Base-by-base conservation (phyloP, 2,113 vertebrate species). In the Dasyornis broadbenti region DNA sequence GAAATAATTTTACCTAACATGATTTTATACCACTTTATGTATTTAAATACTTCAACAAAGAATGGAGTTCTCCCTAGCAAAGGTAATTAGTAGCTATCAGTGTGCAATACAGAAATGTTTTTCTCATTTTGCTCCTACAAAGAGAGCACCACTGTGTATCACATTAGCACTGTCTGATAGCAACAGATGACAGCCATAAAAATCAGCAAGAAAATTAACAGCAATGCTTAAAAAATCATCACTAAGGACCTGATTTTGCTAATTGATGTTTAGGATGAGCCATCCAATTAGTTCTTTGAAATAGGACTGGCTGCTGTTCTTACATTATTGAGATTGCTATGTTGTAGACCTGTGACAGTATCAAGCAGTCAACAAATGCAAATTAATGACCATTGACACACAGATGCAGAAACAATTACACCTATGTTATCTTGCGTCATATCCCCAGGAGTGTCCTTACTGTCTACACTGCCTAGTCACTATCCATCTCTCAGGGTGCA, bases 1-100 rank as follows among this genome's bases (percentile, higher is more conserved):
- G 13, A 75, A 53, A 61, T 76, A 17, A 44, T 88, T 97, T 95
- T 84, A 79, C 52, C 61, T 93, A 91, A 87, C 52, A 77, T 65
- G 33, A 84, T 97, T 95, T 96, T 97, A 88, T 97, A 93, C 57
- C 93, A 95, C 88, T 94, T 95, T 96, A 91, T 94, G 68, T 90
- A 96, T 97, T 95, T 90, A 85, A 96, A 94, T 82, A 94, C 63
- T 97, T 93, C 80, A 94, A 94, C 86, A 97, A 97, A 95, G 93
- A 97, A 97, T 85, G 85, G 92, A 97, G 92, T 96, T 97, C 90
- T 95, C 90, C 89, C 78, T 87, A 95, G 94, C 65, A 94, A 97
- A 93, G 90, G 88, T 95, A 98, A 98, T 98, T 98, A 98, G 95
- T 95, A 96, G 97, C 97, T 97, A 97, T 97, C 96, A 96, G 95